Conservation (phyloP, 2,113 vertebrate genomes). For the Ochotona curzoniae region DNA sequence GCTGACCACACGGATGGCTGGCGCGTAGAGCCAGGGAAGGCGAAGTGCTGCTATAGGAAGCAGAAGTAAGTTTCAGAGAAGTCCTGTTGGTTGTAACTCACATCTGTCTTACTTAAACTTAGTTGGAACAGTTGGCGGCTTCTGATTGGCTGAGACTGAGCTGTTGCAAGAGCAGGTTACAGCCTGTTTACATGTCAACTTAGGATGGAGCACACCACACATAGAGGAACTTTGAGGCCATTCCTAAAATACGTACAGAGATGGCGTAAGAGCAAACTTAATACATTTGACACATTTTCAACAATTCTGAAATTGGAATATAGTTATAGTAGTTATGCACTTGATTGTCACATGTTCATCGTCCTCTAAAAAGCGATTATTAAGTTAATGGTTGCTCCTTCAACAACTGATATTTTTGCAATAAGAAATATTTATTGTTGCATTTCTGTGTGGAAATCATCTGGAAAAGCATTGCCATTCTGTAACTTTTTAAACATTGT, state of each 20-base stretch:
- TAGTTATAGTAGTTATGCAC: not conserved
- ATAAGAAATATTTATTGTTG: not conserved
- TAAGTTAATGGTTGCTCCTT: not conserved
- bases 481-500: not conserved
- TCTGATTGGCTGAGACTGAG: not conserved
- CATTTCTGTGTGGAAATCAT: not conserved
- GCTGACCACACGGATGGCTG: no score
- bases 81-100: no score
- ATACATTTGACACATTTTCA: not conserved
- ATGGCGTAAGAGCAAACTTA: not conserved
- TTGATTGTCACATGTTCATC: not conserved
- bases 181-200: not conserved
- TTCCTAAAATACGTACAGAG: not conserved
- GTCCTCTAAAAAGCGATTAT: not conserved
- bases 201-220: not conserved
- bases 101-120: not conserved
- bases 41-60: not conserved
- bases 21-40: not conserved
- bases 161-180: not conserved
- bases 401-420: conserved; percentile 5
- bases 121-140: not conserved
- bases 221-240: not conserved
- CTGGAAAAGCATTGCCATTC: not conserved
- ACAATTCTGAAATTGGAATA: not conserved
- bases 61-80: not conserved